These are phyloP conservation scores for Plectrocnemia conspersa DNA, from an alignment of 1,140 invertebrate genomes.

Conservation along the genomic window DNA sequence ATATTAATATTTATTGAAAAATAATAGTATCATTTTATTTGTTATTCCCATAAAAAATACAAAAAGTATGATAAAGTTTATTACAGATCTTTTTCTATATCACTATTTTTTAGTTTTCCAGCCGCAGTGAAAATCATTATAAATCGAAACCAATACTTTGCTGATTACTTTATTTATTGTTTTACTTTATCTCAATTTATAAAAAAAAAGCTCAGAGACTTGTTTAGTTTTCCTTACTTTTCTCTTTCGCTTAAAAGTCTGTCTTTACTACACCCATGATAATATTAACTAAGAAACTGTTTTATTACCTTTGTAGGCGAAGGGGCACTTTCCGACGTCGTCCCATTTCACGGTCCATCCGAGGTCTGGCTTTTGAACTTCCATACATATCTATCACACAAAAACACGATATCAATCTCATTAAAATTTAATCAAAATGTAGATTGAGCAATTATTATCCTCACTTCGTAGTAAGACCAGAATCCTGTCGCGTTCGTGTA, in stretches of 20 bases:
- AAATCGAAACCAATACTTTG: no score
- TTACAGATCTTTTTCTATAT: no score
- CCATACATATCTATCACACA: constrained; percentile 65
- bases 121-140: no score
- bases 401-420: neutral
- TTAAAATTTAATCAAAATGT: constrained; percentile 3
- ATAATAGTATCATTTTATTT: neutral
- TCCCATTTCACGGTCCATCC: constrained; percentile 82
- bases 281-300: no score
- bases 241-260: no score
- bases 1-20: neutral
- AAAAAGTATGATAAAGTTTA: no score
- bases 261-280: no score
- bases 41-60: constrained; percentile 11
- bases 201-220: no score
- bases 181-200: no score
- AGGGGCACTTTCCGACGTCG: constrained; percentile 74
- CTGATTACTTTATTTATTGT: no score
- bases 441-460: neutral
- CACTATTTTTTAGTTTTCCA: no score
- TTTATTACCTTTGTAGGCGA: constrained; percentile 68
- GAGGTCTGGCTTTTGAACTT: constrained; percentile 60
- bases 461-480: constrained; percentile 82
- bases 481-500: constrained; percentile 83
- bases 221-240: no score